A percentile compares a stretch with the other conserved stretches of the same genome.
Evolutionary conservation across 2,888 invertebrate species (phyloP).

Genomic region (Amphimallon solstitiale): DNA sequence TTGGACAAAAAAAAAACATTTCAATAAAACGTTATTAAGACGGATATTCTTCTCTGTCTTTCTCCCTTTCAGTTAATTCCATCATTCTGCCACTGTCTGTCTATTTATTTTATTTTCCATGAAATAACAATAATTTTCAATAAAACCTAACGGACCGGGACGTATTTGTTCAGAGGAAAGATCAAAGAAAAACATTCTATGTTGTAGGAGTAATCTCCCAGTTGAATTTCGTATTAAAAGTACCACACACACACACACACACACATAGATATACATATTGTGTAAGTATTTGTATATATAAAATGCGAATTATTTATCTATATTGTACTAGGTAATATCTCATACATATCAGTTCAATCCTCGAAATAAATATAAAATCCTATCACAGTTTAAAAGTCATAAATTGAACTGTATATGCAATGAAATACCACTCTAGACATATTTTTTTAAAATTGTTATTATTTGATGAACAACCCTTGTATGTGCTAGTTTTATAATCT

Average conservation of each 20-base stretch:
- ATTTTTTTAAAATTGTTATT: too few species aligned
- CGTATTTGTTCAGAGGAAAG: not conserved
- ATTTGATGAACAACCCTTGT: too few species aligned
- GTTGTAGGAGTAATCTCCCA: not conserved
- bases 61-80: not conserved
- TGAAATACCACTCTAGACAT: too few species aligned
- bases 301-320: too few species aligned
- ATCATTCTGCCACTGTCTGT: too few species aligned
- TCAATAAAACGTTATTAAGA: constrained; percentile 2
- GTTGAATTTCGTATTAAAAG: not conserved
- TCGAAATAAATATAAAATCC: too few species aligned
- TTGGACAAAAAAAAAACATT: not conserved
- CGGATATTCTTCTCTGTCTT: not conserved
- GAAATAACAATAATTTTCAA: constrained; percentile 14
- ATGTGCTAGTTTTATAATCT: too few species aligned
- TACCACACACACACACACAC: not conserved
- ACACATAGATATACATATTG: not conserved
- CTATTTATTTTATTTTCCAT: not conserved
- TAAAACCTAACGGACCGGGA: not conserved
- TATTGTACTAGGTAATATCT: too few species aligned
- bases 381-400: too few species aligned
- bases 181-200: constrained; percentile 19
- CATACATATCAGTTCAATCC: too few species aligned
- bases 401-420: too few species aligned
- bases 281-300: not conserved